A percentile compares a stretch with the other conserved stretches of the same genome.
Evolutionary conservation across 64 coral and sea anemone species (phyloP).

Genomic region (Stylophora pistillata): DNA sequence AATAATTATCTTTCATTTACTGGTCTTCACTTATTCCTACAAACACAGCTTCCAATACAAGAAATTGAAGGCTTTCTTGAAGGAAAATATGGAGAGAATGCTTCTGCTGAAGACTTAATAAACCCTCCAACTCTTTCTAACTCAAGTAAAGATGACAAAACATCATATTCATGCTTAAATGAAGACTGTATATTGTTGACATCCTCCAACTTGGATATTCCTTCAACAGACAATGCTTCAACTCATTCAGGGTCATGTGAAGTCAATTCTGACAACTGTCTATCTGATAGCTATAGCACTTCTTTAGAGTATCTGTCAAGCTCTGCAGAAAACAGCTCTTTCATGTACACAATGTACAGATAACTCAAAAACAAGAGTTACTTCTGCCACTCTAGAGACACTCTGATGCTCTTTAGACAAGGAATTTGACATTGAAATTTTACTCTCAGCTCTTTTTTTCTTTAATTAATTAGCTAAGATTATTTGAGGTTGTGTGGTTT

Average conservation of each 20-base stretch:
- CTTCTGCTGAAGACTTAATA: slow-evolving; percentile 79
- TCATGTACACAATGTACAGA: slow-evolving; percentile 38
- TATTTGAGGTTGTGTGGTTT: too few relatives aligned
- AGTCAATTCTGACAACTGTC: slow-evolving; percentile 4
- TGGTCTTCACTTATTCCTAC: slow-evolving; percentile 97
- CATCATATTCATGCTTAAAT: not conserved
- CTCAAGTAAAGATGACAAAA: slow-evolving; percentile 46
- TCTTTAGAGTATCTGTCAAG: not conserved
- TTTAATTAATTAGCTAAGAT: too few relatives aligned
- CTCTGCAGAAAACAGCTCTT: slow-evolving; percentile 29
- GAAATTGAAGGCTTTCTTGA: slow-evolving; percentile 93
- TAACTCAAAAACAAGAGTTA: not conserved
- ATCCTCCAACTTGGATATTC: slow-evolving; percentile 43
- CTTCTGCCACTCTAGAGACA: too few relatives aligned
- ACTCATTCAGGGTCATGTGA: slow-evolving; percentile 11
- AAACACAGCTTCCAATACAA: slow-evolving; percentile 78
- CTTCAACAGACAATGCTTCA: not conserved
- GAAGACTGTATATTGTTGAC: slow-evolving; percentile 22
- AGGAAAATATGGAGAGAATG: slow-evolving; percentile 82
- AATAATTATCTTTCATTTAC: slow-evolving; percentile 81
- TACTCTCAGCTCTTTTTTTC: too few relatives aligned
- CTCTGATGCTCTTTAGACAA: too few relatives aligned
- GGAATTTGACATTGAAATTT: too few relatives aligned
- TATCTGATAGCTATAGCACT: slow-evolving; percentile 23
- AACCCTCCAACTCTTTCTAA: slow-evolving; percentile 19